phyloP scores from a whole-genome alignment of 2,888 invertebrate species.

The Synanthedon andrenaeformis region DNA sequence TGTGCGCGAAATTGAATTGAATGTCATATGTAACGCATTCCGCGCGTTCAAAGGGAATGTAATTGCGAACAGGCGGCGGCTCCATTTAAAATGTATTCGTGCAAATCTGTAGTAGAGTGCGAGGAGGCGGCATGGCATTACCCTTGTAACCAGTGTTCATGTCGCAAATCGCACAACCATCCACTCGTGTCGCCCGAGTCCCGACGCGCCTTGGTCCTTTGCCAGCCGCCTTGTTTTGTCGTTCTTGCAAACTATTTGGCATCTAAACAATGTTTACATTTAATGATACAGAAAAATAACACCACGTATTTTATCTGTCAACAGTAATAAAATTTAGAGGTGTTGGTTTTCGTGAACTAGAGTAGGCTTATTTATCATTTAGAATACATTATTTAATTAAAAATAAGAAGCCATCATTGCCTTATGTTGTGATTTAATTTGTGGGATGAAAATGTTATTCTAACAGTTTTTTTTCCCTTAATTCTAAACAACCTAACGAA shows the following conservation, averaged over 20 bases:
- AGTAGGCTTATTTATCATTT: constrained; percentile 14
- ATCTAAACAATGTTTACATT: constrained; percentile 61
- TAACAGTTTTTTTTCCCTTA: too few relatives aligned
- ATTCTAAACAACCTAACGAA: too few relatives aligned
- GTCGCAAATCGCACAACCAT: constrained; percentile 48
- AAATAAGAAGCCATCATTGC: too few relatives aligned
- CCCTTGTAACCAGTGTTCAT: constrained; percentile 7
- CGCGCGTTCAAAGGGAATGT: constrained; percentile 62
- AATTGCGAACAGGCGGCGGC: constrained; percentile 56
- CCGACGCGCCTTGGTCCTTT: constrained; percentile 49
- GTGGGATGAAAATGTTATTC: too few relatives aligned
- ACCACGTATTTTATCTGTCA: constrained; percentile 49
- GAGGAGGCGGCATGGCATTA: neutral
- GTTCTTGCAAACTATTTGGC: constrained; percentile 60
- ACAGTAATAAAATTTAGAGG: constrained; percentile 17
- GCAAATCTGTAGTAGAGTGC: constrained; percentile 43
- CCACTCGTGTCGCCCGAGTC: constrained; percentile 39
- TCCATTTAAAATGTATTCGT: constrained; percentile 63
- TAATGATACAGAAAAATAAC: constrained; percentile 58
- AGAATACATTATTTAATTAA: too few relatives aligned
- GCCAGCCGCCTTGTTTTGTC: constrained; percentile 65
- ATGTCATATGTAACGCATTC: constrained; percentile 63
- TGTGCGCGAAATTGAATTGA: constrained; percentile 63
- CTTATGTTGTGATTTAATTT: too few relatives aligned
- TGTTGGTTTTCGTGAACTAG: constrained; percentile 10